These are phyloP conservation scores for Spisula solida DNA, from an alignment of 2,888 invertebrate species.

Conservation along the genomic window DNA sequence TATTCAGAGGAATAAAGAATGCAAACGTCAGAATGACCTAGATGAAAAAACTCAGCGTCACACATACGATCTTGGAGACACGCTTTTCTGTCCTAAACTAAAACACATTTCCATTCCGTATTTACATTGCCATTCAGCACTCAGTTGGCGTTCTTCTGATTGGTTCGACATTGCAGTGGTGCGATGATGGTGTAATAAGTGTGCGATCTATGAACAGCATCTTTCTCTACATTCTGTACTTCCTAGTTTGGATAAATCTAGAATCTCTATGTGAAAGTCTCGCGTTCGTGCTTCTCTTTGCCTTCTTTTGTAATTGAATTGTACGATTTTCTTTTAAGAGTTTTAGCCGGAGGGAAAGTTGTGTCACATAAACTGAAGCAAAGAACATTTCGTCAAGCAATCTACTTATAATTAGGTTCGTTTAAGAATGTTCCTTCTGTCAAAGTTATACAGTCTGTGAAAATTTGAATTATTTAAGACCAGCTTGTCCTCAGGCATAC, in stretches of 20 bases:
- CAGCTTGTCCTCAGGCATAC: constrained; percentile 47
- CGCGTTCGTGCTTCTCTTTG: neutral
- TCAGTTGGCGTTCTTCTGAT: neutral
- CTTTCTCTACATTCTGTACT: neutral
- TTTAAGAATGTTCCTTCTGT: constrained; percentile 46
- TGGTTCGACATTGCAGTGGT: neutral
- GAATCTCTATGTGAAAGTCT: neutral
- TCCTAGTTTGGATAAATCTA: constrained; percentile 7
- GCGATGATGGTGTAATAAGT: neutral
- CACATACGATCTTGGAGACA: neutral
- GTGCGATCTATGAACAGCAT: neutral
- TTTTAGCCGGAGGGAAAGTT: constrained; percentile 55
- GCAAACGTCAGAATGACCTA: neutral
- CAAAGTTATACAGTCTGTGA: constrained; percentile 55
- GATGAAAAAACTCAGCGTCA: constrained; percentile 10
- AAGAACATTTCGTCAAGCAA: constrained; percentile 55
- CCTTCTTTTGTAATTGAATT: constrained; percentile 56
- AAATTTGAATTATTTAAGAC: constrained; percentile 67
- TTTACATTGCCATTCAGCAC: neutral
- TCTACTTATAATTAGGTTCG: constrained; percentile 62
- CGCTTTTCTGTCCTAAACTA: neutral
- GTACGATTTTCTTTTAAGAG: constrained; percentile 58
- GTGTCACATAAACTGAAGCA: constrained; percentile 49
- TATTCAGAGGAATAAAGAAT: no score
- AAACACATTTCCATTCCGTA: neutral